phyloP scores from a whole-genome alignment of 2,797 vertebrate species.

The Todus mexicanus region DNA sequence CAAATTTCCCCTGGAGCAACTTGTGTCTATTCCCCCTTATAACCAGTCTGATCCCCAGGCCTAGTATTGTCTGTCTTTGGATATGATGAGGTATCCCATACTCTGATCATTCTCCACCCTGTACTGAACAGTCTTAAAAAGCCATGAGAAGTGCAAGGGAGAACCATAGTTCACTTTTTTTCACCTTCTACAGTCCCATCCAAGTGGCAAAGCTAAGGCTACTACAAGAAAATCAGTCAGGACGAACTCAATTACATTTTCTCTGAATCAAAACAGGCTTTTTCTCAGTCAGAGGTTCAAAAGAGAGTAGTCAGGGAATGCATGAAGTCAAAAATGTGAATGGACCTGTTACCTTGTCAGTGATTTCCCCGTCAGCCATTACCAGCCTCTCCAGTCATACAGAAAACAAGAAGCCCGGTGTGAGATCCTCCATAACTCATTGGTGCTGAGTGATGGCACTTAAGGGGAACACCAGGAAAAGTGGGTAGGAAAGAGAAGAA shows the following conservation, averaged over 20 bases:
- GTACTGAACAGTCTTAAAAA: neutral
- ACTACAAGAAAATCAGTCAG: neutral
- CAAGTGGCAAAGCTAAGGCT: neutral
- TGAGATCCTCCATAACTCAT: neutral
- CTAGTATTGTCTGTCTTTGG: neutral
- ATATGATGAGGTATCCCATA: neutral
- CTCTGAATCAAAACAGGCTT: neutral
- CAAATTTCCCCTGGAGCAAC: too few species aligned
- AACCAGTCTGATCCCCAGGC: neutral
- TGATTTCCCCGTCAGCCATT: neutral
- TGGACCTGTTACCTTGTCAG: neutral
- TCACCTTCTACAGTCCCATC: neutral
- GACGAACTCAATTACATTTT: neutral
- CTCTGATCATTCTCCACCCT: neutral
- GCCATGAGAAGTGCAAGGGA: neutral
- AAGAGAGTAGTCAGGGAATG: neutral
- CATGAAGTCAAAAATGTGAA: neutral
- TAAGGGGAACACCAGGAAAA: neutral
- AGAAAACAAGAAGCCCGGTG: neutral
- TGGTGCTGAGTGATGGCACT: neutral
- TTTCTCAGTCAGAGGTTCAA: neutral
- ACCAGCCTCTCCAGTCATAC: neutral
- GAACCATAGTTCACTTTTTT: neutral
- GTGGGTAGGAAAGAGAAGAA: neutral
- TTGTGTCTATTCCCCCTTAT: too few species aligned